Base-by-base conservation (phyloP, 2,797 vertebrate species). In the Gastrophryne carolinensis region DNA sequence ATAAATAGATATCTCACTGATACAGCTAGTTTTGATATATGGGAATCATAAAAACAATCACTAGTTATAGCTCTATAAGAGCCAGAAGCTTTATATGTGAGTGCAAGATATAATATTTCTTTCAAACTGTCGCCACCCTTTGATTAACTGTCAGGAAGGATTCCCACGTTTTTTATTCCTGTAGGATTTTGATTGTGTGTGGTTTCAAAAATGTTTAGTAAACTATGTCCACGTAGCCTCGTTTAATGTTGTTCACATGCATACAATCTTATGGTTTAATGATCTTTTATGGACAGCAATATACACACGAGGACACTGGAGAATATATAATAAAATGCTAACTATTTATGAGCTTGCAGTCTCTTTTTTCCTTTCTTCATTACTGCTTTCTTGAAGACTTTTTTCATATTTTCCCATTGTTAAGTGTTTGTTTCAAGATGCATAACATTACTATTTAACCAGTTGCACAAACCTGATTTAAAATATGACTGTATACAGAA, bases 131-230 rank as follows among this genome's bases (percentile, higher is more conserved):
- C 64, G 23, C 13, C 19, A 23, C 34, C 27, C 19, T 23, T 24
- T 57, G 62, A 58, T 66, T 75, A 54, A 75, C 63, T 58, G 53
- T 65, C 69, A 37, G 30, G 35, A 63, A 76, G 1, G 21, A 27
- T 76, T 75, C 57, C 57, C 65, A 76, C 56, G 50, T 70, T 19
- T 21, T 62, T 47, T 17, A 54, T 35, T 53, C 49, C 24, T 49
- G 47, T 34, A 47, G 58, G 58, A 62, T 34, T 75, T 41, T 32
- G 41, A 49, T 32, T 76, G 64, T 62, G 73, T 62, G 57, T 62
- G 73, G 65, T 76, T 62, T 26, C 63, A 62, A 19, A 19, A 76
- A n/a, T 61, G 19, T 54, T 52, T 24, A 30, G 24, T 29, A 61
- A 75, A 61, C 17, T 39, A 13, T 52, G 49, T 30, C 17, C 30